phyloP scores from a whole-genome alignment of 2,888 invertebrate genomes.

The Nebria salina region DNA sequence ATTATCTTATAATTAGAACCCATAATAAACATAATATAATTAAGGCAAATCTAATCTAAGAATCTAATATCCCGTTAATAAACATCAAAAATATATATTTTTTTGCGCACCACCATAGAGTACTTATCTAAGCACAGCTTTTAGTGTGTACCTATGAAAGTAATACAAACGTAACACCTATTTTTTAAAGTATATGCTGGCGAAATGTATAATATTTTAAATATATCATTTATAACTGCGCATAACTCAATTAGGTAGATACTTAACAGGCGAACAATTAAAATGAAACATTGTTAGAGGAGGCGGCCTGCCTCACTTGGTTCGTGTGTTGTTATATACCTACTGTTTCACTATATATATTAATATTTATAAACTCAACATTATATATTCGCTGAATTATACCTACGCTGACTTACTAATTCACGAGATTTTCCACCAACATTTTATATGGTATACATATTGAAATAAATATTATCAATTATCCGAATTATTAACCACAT shows the following conservation, averaged over 20 bases:
- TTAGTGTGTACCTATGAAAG: not conserved
- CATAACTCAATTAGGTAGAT: constrained; percentile 46
- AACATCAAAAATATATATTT: not conserved
- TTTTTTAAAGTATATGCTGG: not conserved
- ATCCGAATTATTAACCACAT: no score
- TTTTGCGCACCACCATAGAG: not conserved
- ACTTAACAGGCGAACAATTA: constrained; percentile 44
- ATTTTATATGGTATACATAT: no score
- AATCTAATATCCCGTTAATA: not conserved
- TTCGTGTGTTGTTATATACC: constrained; percentile 5
- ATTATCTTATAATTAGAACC: not conserved
- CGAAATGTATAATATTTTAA: not conserved
- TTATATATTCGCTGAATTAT: constrained; percentile 32
- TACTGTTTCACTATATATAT: constrained; percentile 31
- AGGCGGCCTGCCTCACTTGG: not conserved
- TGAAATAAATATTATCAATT: no score
- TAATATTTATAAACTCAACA: constrained; percentile 42
- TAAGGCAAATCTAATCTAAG: not conserved
- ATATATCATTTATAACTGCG: constrained; percentile 32
- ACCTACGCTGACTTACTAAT: constrained; percentile 14
- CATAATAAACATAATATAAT: not conserved
- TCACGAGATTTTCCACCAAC: not conserved
- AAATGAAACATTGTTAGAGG: constrained; percentile 38
- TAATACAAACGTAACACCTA: not conserved
- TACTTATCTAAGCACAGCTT: not conserved